These are phyloP conservation scores for Pelusios castaneus DNA, from an alignment of 2,113 vertebrate species.

Conservation along the genomic window DNA sequence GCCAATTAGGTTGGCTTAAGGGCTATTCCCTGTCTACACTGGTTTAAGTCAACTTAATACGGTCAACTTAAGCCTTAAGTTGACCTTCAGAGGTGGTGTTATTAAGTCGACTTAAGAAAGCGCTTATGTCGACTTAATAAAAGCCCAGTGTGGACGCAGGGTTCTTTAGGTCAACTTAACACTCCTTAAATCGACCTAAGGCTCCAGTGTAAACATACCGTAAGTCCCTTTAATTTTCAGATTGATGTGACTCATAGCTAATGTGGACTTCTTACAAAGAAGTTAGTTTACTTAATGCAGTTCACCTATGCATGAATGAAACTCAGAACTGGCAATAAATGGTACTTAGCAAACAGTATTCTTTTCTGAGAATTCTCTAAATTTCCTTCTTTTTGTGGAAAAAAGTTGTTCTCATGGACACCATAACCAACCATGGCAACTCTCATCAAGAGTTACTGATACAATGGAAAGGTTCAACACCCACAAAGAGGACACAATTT, in stretches of 20 bases:
- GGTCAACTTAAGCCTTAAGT: too few relatives aligned
- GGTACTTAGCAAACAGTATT: not conserved
- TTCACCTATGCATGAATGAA: not conserved
- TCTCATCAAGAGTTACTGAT: not conserved
- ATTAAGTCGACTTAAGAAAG: too few relatives aligned
- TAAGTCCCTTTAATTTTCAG: not conserved
- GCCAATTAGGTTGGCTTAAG: too few relatives aligned
- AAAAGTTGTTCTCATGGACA: not conserved
- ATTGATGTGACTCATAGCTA: not conserved
- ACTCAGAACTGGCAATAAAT: not conserved
- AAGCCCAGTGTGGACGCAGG: too few relatives aligned
- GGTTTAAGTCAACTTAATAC: too few relatives aligned
- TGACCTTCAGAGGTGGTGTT: too few relatives aligned
- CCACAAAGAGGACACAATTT: not conserved
- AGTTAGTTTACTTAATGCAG: not conserved
- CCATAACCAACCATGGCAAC: not conserved
- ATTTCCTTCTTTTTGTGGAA: not conserved
- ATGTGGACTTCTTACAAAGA: not conserved
- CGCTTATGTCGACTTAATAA: too few relatives aligned
- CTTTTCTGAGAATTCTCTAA: not conserved
- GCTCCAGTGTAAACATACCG: too few relatives aligned
- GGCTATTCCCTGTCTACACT: too few relatives aligned
- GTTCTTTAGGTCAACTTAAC: too few relatives aligned
- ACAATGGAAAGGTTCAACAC: not conserved
- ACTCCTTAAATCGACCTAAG: too few relatives aligned